These are phyloP conservation scores for Pollenia angustigena DNA, from an alignment of 2,888 invertebrate species.

Conservation along the genomic window DNA sequence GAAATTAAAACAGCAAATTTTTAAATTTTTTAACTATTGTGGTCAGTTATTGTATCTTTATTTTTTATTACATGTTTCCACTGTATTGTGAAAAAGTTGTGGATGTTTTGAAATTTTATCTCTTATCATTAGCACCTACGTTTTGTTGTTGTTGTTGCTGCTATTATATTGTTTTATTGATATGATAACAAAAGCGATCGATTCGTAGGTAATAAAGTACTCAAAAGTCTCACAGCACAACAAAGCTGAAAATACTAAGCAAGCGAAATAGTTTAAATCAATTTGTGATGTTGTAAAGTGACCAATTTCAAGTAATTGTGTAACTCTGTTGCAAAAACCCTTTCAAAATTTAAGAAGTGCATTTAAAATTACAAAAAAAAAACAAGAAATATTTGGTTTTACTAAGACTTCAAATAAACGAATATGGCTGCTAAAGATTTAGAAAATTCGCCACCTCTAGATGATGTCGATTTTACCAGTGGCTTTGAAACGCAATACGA, in stretches of 20 bases:
- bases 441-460: slow-evolving; percentile 65
- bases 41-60: background rate
- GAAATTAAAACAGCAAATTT: too few relatives aligned
- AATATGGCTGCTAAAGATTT: slow-evolving; percentile 46
- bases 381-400: background rate
- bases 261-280: slow-evolving; percentile 44
- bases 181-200: slow-evolving; percentile 58
- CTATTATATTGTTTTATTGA: slow-evolving; percentile 36
- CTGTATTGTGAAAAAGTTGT: slow-evolving; percentile 12
- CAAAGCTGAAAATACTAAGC: slow-evolving; percentile 24
- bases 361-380: background rate
- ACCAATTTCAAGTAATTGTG: slow-evolving; percentile 4
- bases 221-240: slow-evolving; percentile 1
- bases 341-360: background rate
- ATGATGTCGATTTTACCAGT: slow-evolving; percentile 80
- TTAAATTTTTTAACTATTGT: too few relatives aligned
- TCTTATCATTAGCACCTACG: slow-evolving; percentile 59
- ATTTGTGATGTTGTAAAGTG: slow-evolving; percentile 34
- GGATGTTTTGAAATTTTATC: background rate
- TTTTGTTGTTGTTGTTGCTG: slow-evolving; percentile 7
- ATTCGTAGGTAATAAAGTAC: slow-evolving; percentile 22
- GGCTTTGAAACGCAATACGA: slow-evolving; percentile 80
- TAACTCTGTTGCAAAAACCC: background rate
- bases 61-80: background rate
- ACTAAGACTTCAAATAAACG: background rate